phyloP scores from a whole-genome alignment of 2,797 vertebrate species.

The Brachyalestes nurse region DNA sequence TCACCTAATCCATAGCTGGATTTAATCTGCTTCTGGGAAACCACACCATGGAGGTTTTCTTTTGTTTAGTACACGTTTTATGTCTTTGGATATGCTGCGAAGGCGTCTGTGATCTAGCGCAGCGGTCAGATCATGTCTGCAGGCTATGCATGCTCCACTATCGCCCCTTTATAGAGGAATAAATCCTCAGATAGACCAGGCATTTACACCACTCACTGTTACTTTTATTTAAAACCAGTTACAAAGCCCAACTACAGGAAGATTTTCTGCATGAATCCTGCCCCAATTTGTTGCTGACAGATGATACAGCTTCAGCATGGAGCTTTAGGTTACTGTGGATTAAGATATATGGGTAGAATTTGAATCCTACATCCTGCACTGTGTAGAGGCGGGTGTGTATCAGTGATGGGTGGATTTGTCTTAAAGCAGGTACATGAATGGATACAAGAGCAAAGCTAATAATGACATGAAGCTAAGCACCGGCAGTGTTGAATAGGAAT shows the following conservation, averaged over 20 bases:
- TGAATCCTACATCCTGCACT: neutral
- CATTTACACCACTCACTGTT: neutral
- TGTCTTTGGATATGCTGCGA: neutral
- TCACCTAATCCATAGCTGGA: neutral
- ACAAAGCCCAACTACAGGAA: neutral
- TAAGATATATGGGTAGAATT: conserved; percentile 4
- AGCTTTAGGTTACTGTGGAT: neutral
- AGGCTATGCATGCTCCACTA: neutral
- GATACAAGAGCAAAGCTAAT: neutral
- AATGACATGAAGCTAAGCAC: neutral
- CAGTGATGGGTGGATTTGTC: conserved; percentile 1
- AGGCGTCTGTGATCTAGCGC: neutral
- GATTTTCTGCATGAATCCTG: conserved; percentile 12
- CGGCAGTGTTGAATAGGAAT: neutral
- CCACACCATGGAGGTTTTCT: neutral
- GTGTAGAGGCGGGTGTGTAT: neutral
- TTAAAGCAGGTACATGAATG: conserved; percentile 7
- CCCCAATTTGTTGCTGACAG: neutral
- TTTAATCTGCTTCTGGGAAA: neutral
- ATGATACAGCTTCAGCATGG: conserved; percentile 1
- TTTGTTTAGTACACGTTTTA: neutral
- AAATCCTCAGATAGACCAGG: conserved; percentile 12
- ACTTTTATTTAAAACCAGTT: conserved; percentile 30
- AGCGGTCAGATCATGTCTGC: neutral
- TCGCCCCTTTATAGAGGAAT: conserved; percentile 1